These are phyloP conservation scores for Arvicanthis niloticus DNA, from an alignment of 2,113 vertebrate species.

Conservation along the genomic window DNA sequence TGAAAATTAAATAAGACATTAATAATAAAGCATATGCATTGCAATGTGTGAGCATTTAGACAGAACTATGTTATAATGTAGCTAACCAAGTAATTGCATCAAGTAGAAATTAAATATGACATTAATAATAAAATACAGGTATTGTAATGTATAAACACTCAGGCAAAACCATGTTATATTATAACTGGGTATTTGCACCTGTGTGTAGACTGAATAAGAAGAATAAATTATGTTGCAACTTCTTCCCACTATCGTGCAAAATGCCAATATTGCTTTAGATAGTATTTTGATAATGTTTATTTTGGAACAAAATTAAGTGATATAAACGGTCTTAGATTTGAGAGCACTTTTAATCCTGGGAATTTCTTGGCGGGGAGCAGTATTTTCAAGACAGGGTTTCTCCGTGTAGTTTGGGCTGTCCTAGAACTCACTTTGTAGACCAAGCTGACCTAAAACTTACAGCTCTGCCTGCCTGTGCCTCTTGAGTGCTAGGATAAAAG, in stretches of 20 bases:
- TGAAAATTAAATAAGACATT: neutral
- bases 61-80: neutral
- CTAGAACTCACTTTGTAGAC: neutral
- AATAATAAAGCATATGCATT: neutral
- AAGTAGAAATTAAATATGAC: neutral
- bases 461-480: no score
- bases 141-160: neutral
- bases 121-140: conserved; percentile 24
- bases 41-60: no score
- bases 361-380: neutral
- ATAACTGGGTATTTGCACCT: neutral
- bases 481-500: no score
- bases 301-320: neutral
- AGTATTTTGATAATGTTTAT: neutral
- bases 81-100: neutral
- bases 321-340: conserved; percentile 7
- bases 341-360: neutral
- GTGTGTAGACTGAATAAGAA: neutral
- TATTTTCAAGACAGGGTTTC: neutral
- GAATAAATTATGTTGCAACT: neutral
- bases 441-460: neutral
- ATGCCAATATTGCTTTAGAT: neutral
- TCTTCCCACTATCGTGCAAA: neutral
- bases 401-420: neutral
- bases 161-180: neutral